phyloP scores from a whole-genome alignment of 2,888 invertebrate genomes.

The Gasteruption jaculator region DNA sequence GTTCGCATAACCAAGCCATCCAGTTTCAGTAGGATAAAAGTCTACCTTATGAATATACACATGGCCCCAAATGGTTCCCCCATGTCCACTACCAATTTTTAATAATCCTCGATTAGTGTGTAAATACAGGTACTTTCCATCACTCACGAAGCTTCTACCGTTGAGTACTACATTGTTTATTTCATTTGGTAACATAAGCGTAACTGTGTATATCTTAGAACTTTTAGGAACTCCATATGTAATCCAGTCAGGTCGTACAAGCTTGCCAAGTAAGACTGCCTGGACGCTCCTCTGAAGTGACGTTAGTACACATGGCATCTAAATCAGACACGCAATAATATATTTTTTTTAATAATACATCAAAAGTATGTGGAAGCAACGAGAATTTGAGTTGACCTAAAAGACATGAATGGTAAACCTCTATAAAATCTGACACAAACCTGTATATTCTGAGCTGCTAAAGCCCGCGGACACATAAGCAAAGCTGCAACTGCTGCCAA shows the following conservation, averaged over 20 bases:
- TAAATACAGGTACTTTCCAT: constrained; percentile 87
- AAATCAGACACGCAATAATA: constrained; percentile 33
- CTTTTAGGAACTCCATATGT: constrained; percentile 80
- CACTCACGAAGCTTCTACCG: constrained; percentile 72
- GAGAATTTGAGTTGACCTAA: constrained; percentile 3
- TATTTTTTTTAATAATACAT: constrained; percentile 9
- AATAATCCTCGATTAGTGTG: constrained; percentile 79
- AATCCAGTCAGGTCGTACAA: constrained; percentile 82
- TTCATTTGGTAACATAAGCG: constrained; percentile 55
- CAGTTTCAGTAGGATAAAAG: constrained; percentile 74
- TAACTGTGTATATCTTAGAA: constrained; percentile 67
- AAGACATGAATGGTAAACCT: not conserved
- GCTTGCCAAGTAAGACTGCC: constrained; percentile 79
- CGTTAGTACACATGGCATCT: constrained; percentile 82
- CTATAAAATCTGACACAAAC: constrained; percentile 53
- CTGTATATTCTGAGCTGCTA: constrained; percentile 77
- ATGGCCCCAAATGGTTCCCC: constrained; percentile 88
- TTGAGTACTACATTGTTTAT: constrained; percentile 52
- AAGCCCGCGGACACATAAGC: constrained; percentile 75
- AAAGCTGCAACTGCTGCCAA: constrained; percentile 82
- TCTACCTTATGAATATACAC: constrained; percentile 80
- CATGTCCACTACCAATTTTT: constrained; percentile 94
- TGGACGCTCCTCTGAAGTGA: constrained; percentile 86
- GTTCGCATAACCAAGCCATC: constrained; percentile 83
- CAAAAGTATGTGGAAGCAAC: constrained; percentile 4